Percentiles rank a stretch among this genome's conserved stretches.
Evolutionary conservation across 2,797 vertebrate species (phyloP).

Genomic region (Alfaro cultratus): DNA sequence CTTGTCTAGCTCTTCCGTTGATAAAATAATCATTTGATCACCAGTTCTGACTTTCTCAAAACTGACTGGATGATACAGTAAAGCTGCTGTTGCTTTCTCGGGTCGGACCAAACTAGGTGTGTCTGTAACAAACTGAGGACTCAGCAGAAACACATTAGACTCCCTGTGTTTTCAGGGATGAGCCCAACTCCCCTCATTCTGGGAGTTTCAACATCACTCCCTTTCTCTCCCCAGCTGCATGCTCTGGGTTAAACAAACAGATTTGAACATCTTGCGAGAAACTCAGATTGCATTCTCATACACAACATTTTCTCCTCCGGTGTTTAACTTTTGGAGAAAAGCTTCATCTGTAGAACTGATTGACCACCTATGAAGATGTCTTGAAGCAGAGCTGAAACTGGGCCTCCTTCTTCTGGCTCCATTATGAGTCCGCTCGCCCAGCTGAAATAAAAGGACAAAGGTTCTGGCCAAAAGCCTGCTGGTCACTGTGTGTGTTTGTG

Average conservation of each 20-base stretch:
- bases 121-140: constrained; percentile 8
- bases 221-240: constrained; percentile 27
- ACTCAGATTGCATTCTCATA: constrained; percentile 8
- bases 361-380: constrained; percentile 19
- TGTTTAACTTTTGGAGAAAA: constrained; percentile 16
- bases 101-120: background rate
- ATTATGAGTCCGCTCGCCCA: constrained; percentile 59
- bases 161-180: constrained; percentile 31
- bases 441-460: constrained; percentile 70
- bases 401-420: constrained; percentile 17
- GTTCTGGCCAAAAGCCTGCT: constrained; percentile 67
- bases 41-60: too few relatives aligned
- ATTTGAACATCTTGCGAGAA: background rate
- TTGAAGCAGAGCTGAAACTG: constrained; percentile 42
- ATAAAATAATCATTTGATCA: too few relatives aligned
- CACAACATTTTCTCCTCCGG: constrained; percentile 6
- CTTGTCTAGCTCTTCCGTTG: too few relatives aligned
- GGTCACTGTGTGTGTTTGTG: constrained; percentile 44
- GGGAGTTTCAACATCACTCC: constrained; percentile 29
- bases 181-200: constrained; percentile 43
- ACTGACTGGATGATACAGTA: background rate
- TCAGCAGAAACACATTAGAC: constrained; percentile 28
- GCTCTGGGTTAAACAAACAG: constrained; percentile 34
- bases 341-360: background rate
- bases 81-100: background rate